Percentiles rank a stretch among this genome's conserved stretches.
phyloP scores from a whole-genome alignment of 2,113 vertebrate genomes.

The Trematomus loennbergii region DNA sequence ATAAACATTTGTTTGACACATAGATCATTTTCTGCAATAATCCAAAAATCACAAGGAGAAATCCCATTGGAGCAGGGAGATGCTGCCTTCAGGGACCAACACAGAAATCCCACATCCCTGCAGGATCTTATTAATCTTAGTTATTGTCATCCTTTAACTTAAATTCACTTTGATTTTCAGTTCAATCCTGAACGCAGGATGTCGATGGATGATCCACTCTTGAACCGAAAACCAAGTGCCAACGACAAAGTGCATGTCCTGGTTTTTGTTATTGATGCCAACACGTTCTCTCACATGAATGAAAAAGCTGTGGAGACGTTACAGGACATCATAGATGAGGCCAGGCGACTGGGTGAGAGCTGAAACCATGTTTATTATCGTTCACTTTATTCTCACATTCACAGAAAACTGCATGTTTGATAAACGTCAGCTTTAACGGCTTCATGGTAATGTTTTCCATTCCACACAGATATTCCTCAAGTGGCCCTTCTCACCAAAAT shows the following conservation, averaged over 20 bases:
- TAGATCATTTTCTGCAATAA: no score
- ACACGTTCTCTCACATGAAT: rapidly evolving
- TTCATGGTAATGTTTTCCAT: background rate
- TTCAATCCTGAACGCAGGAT: constrained; percentile 2
- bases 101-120: background rate
- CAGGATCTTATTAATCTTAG: no score
- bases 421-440: no score
- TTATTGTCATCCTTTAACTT: background rate
- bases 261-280: constrained; percentile 11
- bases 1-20: no score
- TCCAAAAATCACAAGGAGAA: no score
- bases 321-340: background rate
- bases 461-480: no score
- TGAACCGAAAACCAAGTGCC: background rate
- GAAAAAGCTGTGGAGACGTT: background rate
- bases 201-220: background rate
- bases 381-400: background rate
- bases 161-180: constrained; percentile 10
- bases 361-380: background rate
- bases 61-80: no score
- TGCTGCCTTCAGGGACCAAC: background rate
- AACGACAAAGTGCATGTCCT: constrained; percentile 28
- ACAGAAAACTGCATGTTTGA: background rate
- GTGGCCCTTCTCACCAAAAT: no score
- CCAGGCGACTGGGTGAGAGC: background rate